Percentiles rank a stretch among this genome's conserved stretches.
These are phyloP conservation scores for Stenoptilia bipunctidactyla DNA, from an alignment of 2,888 invertebrate genomes.

Conservation along the genomic window DNA sequence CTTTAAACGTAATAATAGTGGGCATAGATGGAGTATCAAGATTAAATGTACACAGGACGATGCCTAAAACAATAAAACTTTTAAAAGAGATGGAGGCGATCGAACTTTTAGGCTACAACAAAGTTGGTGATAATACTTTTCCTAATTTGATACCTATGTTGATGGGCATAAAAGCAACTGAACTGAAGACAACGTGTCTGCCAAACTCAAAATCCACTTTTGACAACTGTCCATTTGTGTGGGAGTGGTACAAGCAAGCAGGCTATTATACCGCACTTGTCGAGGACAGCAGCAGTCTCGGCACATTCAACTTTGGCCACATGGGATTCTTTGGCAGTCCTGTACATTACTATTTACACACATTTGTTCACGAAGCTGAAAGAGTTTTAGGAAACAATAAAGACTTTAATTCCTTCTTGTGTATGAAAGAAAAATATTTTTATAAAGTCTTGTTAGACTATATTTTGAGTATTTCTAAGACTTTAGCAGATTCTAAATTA, in stretches of 20 bases:
- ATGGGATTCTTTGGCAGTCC: conserved; percentile 83
- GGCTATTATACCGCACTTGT: conserved; percentile 85
- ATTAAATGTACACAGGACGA: conserved; percentile 85
- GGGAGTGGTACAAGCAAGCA: conserved; percentile 80
- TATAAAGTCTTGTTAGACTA: conserved; percentile 81
- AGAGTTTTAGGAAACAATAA: conserved; percentile 74
- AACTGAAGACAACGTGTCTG: conserved; percentile 76
- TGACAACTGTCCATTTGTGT: conserved; percentile 86
- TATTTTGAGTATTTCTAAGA: conserved; percentile 72
- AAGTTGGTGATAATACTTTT: conserved; percentile 95
- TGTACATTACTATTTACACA: conserved; percentile 87
- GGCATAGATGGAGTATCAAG: conserved; percentile 91
- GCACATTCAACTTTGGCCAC: conserved; percentile 85
- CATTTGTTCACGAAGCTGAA: conserved; percentile 80
- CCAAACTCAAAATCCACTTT: conserved; percentile 69
- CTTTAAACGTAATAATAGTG: conserved; percentile 80
- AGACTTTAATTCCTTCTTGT: conserved; percentile 75
- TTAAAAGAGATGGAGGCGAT: conserved; percentile 74
- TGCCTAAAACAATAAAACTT: conserved; percentile 78
- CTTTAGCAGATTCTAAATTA: conserved; percentile 71
- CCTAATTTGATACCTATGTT: conserved; percentile 89
- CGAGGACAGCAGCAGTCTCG: conserved; percentile 85
- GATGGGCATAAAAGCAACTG: conserved; percentile 76
- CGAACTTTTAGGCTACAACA: conserved; percentile 90
- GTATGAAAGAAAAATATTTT: conserved; percentile 78